phyloP scores from a whole-genome alignment of 2,797 vertebrate species.

The Apodemus agrarius region DNA sequence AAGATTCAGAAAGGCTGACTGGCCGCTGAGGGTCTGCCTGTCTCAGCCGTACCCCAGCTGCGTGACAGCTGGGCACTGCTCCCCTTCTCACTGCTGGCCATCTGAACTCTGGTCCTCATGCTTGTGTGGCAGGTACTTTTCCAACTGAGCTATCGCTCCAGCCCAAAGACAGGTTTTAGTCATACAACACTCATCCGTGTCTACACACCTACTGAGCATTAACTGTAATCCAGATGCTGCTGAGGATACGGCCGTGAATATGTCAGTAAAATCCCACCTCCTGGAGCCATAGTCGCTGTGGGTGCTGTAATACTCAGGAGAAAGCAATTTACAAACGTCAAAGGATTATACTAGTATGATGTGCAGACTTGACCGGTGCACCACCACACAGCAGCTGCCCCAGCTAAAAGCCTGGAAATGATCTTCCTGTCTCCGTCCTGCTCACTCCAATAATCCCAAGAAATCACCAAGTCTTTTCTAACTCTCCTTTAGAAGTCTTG shows the following conservation, averaged over 20 bases:
- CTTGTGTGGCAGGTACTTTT: neutral
- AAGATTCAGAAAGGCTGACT: neutral
- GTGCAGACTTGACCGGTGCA: neutral
- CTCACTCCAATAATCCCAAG: neutral
- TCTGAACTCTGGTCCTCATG: neutral
- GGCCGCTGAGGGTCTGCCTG: neutral
- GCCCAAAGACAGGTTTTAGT: neutral
- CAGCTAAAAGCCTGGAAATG: conserved; percentile 24
- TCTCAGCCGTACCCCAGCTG: neutral
- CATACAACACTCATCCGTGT: neutral
- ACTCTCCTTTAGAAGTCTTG: conserved; percentile 38
- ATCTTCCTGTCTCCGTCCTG: neutral
- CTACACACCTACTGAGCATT: conserved; percentile 11
- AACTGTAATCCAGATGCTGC: neutral
- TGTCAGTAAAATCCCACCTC: neutral
- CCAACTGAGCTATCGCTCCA: neutral
- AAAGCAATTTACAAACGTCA: conserved; percentile 43
- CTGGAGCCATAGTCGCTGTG: neutral
- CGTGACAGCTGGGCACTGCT: neutral
- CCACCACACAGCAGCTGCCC: neutral
- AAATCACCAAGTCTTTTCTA: conserved; percentile 35
- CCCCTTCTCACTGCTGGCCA: neutral
- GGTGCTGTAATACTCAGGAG: neutral
- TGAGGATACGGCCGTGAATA: neutral
- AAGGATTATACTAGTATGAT: neutral